Percentiles rank a stretch among this genome's conserved stretches.
Conservation (phyloP, 2,113 vertebrate species). For the Melanotaenia duboulayi region DNA sequence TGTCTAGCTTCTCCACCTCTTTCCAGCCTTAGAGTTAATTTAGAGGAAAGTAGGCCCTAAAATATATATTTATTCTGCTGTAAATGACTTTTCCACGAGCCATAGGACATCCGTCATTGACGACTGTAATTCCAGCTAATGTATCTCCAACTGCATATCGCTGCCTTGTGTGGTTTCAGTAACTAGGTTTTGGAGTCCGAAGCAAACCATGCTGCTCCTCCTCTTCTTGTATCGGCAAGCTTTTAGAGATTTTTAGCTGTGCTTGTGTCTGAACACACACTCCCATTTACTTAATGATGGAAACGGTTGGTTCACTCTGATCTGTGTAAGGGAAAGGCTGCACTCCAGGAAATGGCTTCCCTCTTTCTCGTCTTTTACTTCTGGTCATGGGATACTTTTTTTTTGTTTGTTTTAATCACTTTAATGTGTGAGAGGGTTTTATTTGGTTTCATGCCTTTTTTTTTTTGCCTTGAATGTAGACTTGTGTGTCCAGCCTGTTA, state of each 20-base stretch:
- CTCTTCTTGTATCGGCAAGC: slow-evolving; percentile 82
- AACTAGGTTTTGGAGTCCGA: slow-evolving; percentile 76
- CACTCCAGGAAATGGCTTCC: slow-evolving; percentile 88
- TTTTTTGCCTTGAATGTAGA: slow-evolving; percentile 70
- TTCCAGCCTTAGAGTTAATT: slow-evolving; percentile 93
- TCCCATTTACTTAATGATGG: slow-evolving; percentile 74
- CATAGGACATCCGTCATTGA: slow-evolving; percentile 89
- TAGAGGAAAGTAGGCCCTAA: slow-evolving; percentile 87
- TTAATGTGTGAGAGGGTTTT: slow-evolving; percentile 74
- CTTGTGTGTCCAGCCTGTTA: slow-evolving; percentile 77
- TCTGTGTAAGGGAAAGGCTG: slow-evolving; percentile 82
- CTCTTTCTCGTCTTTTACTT: slow-evolving; percentile 71
- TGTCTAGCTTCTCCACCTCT: slow-evolving; percentile 92
- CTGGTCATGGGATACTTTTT: slow-evolving; percentile 55
- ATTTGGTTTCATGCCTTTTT: slow-evolving; percentile 70
- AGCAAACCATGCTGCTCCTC: slow-evolving; percentile 84
- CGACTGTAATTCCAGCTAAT: slow-evolving; percentile 90
- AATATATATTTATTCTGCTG: slow-evolving; percentile 93
- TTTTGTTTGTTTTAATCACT: slow-evolving; percentile 59
- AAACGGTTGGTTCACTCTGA: slow-evolving; percentile 82
- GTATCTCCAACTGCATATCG: slow-evolving; percentile 87
- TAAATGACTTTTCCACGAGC: slow-evolving; percentile 92
- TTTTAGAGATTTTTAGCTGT: slow-evolving; percentile 82
- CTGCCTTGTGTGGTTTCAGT: slow-evolving; percentile 87
- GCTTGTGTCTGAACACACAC: slow-evolving; percentile 9